Evolutionary conservation across 2,888 invertebrate species (phyloP).

Genomic region (Clepsis dumicolana): DNA sequence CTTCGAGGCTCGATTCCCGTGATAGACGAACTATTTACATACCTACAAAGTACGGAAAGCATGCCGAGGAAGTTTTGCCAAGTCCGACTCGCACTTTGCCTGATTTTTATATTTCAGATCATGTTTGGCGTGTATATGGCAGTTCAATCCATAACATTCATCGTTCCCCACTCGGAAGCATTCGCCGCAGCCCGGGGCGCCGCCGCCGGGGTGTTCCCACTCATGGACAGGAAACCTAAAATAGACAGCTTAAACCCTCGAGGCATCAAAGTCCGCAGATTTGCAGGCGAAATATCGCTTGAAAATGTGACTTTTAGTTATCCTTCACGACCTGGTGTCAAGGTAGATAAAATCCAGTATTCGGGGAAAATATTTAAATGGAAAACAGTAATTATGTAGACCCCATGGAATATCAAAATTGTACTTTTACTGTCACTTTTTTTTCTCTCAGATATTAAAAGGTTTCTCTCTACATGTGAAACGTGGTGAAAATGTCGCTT

Average conservation of each 20-base stretch:
- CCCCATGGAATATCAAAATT: no score
- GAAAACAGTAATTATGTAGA: no score
- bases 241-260: constrained; percentile 89
- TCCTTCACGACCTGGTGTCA: constrained; percentile 91
- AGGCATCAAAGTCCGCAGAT: constrained; percentile 86
- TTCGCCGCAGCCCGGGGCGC: constrained; percentile 91
- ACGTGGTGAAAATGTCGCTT: constrained; percentile 89
- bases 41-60: no score
- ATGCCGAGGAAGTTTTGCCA: no score
- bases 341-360: constrained; percentile 67
- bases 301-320: constrained; percentile 91
- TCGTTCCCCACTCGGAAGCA: constrained; percentile 91
- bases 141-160: constrained; percentile 91
- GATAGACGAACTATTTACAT: no score
- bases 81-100: neutral
- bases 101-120: constrained; percentile 86
- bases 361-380: neutral
- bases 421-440: neutral
- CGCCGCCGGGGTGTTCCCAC: constrained; percentile 89
- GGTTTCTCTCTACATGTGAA: constrained; percentile 88
- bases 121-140: constrained; percentile 92
- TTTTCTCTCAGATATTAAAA: constrained; percentile 85
- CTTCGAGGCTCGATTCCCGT: no score
- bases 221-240: constrained; percentile 89
- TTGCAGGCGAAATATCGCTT: constrained; percentile 89